Percentiles rank a stretch among this genome's conserved stretches.
Conservation (phyloP, 1,140 invertebrate species). For the Nebria ingens region DNA sequence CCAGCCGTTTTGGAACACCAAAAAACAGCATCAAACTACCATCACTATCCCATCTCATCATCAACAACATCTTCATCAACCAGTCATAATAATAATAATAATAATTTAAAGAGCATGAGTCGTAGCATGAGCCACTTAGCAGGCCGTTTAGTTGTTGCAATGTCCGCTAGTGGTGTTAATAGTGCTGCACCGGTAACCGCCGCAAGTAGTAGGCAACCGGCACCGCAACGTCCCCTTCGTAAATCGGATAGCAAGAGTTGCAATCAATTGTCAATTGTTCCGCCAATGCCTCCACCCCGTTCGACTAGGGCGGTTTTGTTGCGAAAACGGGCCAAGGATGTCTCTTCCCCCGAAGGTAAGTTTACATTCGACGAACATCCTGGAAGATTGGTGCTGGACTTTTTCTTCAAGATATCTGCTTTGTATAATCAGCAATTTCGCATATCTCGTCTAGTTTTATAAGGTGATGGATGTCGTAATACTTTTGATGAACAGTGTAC, state of each 20-base stretch:
- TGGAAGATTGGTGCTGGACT: no score
- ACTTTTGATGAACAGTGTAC: no score
- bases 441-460: no score
- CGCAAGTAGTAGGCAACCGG: constrained; percentile 33
- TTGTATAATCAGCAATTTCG: no score
- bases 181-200: constrained; percentile 43
- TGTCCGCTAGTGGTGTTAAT: constrained; percentile 32
- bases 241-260: constrained; percentile 45
- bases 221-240: constrained; percentile 24
- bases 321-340: constrained; percentile 20
- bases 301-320: constrained; percentile 30
- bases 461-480: no score
- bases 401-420: no score
- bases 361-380: no score
- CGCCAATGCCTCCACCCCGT: constrained; percentile 25
- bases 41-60: constrained; percentile 13
- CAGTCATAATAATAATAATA: no score
- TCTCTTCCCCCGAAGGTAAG: not conserved
- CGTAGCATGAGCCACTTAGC: constrained; percentile 61
- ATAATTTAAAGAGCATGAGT: constrained; percentile 28
- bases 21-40: constrained; percentile 20
- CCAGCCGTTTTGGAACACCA: constrained; percentile 38
- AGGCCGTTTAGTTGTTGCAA: constrained; percentile 25
- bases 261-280: constrained; percentile 47
- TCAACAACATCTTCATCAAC: not conserved